Evolutionary conservation across 2,797 vertebrate genomes (phyloP).

Genomic region (Echiichthys vipera): DNA sequence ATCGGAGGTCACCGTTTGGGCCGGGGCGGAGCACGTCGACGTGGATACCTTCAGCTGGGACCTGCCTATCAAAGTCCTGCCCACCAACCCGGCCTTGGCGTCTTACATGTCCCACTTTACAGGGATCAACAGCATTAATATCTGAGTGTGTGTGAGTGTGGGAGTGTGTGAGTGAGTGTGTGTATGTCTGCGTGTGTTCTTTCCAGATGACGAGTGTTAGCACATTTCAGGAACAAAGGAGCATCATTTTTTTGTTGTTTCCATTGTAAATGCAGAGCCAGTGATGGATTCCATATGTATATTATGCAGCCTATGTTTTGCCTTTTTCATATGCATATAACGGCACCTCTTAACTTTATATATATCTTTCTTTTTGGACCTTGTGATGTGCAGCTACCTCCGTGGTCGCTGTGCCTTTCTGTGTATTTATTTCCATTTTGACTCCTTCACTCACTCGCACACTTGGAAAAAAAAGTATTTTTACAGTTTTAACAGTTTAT

Average conservation of each 20-base stretch:
- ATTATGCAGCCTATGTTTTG: constrained; percentile 45
- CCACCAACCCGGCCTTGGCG: constrained; percentile 93
- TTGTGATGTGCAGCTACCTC: constrained; percentile 6
- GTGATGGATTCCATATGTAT: constrained; percentile 30
- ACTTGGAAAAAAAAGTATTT: constrained; percentile 30
- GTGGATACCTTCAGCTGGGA: constrained; percentile 99
- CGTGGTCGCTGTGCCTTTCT: constrained; percentile 30
- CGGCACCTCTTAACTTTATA: constrained; percentile 37
- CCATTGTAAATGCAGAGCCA: constrained; percentile 21
- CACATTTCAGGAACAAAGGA: constrained; percentile 36
- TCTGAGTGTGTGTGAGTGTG: constrained; percentile 80
- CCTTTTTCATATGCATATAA: constrained; percentile 43
- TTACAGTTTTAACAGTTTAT: constrained; percentile 15
- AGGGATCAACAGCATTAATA: constrained; percentile 92
- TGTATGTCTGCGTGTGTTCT: not conserved
- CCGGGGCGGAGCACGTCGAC: constrained; percentile 91
- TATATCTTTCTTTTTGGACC: constrained; percentile 31
- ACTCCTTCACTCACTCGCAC: constrained; percentile 6
- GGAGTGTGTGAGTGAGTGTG: constrained; percentile 9
- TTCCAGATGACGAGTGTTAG: no score
- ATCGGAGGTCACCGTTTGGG: constrained; percentile 90
- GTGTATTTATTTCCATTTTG: constrained; percentile 67
- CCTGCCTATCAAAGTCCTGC: constrained; percentile 95
- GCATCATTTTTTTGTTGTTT: constrained; percentile 11
- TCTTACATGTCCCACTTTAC: constrained; percentile 94